Evolutionary conservation across 2,888 invertebrate species (phyloP), one percentile per base, ranked within the genome.

Genomic region (Malthinus flaveolus): DNA sequence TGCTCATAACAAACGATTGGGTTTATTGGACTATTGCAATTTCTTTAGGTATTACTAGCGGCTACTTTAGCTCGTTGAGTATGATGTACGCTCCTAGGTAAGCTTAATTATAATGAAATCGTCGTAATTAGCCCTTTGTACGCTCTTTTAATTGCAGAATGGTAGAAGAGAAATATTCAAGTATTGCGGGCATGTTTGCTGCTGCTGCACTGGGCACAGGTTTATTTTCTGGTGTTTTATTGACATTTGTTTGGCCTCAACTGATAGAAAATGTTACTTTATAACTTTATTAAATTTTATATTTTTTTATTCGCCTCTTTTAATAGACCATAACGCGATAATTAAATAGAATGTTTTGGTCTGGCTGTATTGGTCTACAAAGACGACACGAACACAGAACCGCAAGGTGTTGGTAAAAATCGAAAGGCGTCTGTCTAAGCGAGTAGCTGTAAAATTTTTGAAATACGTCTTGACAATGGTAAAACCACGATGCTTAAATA

Each of bases 111-210:
- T 23, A 23, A n/a, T n/a, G n/a, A n/a, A 23, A 5, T 23, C 23
- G 5, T 23, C 23, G 2, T 23, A 23, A 23, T 23, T 23, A 5
- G 5, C 2, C 3, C 23, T 23, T 23, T 23, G 23, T 23, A 23
- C 5, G 5, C 57, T 57, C 5, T 23, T 64, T 81, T 82, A 45
- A 15, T 42, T 42, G 1, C 79, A 93, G 94, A 63, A 85, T 84
- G 34, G 93, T 94, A n/a, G 88, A 91, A n/a, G 86, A 89, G 0
- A 87, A 92, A 71, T 83, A 94, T 76, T 90, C 93, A 10, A 81
- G 89, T 0, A 89, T 87, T 0, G 97, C 97, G 0, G 97, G 97
- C 56, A 98, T 98, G 98, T 92, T 95, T 77, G 97, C 93, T 36
- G 95, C 92, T 0, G 96, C 98, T 13, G 89, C 89, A 71, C 83